These are phyloP conservation scores for Teleogryllus occipitalis DNA, from an alignment of 1,140 invertebrate species.

Conservation along the genomic window DNA sequence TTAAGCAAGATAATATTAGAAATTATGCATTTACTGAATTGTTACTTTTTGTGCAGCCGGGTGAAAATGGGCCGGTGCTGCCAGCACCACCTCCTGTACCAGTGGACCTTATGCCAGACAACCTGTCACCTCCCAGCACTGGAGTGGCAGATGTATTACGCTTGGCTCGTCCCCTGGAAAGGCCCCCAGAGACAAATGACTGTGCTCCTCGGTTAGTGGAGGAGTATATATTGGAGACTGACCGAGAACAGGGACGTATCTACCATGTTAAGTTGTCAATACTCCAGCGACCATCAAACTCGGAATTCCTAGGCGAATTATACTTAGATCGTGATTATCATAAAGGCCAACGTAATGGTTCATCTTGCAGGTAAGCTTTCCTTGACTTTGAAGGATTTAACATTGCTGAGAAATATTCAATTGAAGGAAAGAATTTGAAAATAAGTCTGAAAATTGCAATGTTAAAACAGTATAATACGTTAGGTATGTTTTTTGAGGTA, in stretches of 20 bases:
- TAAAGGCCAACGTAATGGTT: slow-evolving; percentile 71
- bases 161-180: slow-evolving; percentile 49
- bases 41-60: not conserved
- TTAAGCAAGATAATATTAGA: too few species aligned
- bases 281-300: slow-evolving; percentile 73
- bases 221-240: slow-evolving; percentile 81
- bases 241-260: slow-evolving; percentile 54
- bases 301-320: slow-evolving; percentile 79
- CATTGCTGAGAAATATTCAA: too few species aligned
- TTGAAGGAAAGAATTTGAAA: too few species aligned
- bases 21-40: too few species aligned
- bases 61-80: slow-evolving; percentile 15
- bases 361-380: slow-evolving; percentile 58
- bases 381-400: too few species aligned
- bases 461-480: too few species aligned
- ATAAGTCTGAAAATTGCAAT: too few species aligned
- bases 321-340: slow-evolving; percentile 80
- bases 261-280: slow-evolving; percentile 82
- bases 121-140: not conserved
- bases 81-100: slow-evolving; percentile 12
- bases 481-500: too few species aligned
- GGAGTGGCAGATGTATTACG: slow-evolving; percentile 10
- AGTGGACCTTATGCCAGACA: not conserved
- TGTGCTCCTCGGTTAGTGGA: slow-evolving; percentile 75
- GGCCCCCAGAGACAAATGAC: slow-evolving; percentile 58